Conservation (phyloP, 2,888 invertebrate genomes). For the Scrobipalpa costella region DNA sequence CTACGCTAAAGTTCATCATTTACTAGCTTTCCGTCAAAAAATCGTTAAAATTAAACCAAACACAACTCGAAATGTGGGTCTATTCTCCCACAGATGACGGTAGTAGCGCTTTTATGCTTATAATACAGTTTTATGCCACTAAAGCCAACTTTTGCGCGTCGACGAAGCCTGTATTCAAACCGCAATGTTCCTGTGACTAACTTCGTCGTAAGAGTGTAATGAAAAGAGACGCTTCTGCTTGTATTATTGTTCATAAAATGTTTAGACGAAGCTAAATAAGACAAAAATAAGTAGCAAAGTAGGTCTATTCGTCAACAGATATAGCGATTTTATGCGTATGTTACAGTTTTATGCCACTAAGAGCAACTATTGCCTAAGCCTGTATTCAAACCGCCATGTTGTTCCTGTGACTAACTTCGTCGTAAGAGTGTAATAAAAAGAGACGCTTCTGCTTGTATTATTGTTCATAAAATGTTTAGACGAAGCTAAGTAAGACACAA, state of each 20-base stretch:
- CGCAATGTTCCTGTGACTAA: background rate
- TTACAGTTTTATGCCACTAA: too few relatives aligned
- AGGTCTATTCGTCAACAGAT: too few relatives aligned
- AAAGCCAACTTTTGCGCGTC: background rate
- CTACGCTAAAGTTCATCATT: too few relatives aligned
- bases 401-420: background rate
- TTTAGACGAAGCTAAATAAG: too few relatives aligned
- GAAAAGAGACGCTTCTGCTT: background rate
- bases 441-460: background rate
- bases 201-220: background rate
- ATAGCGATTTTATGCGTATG: too few relatives aligned
- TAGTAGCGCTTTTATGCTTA: background rate
- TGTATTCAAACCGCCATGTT: background rate
- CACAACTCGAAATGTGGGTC: background rate
- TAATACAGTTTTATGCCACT: background rate
- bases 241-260: background rate
- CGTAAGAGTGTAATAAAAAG: background rate
- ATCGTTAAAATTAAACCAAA: too few relatives aligned
- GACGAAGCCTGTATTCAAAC: background rate
- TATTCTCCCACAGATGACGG: background rate
- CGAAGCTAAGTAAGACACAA: too few relatives aligned
- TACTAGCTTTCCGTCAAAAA: too few relatives aligned
- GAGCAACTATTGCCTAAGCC: too few relatives aligned
- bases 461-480: too few relatives aligned
- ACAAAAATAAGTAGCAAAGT: too few relatives aligned